Base-by-base conservation (phyloP, 2,797 vertebrate species). In the Vespertilio murinus region DNA sequence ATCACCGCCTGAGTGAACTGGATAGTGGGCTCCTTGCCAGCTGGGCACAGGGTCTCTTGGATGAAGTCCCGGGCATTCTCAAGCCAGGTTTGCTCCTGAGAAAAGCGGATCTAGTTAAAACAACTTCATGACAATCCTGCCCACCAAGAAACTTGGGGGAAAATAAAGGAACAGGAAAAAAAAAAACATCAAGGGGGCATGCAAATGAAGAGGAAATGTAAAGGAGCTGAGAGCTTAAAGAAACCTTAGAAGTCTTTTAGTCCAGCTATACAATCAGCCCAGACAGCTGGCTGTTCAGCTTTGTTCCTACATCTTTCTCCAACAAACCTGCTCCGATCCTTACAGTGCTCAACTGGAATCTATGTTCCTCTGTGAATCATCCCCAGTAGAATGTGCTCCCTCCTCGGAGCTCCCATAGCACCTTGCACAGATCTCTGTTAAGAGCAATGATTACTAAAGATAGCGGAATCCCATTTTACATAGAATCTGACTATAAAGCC, bases 21-120 rank as follows among this genome's bases (percentile, higher is more conserved):
- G 80, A 49, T 0, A 69, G 78, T 9, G 87, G 96, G 88, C 89
- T 95, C 65, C 78, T 96, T 25, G 80, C 42, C 70, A 91, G 61
- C 0, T 96, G 98, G 30, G 71, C 73, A 65, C 97, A 91, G 64
- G 95, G 94, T 95, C 17, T 97, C 87, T 40, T 95, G 95, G 88
- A 98, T 96, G 74, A 97, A 98, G 69, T 59, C 81, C 80, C 97
- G 98, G 11, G 98, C n/a, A 18, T 94, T 88, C 88, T 97, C 90
- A 28, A 99, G 92, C 98, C 98, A 99, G 10, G 11, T 13, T 64
- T 95, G 89, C 91, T 99, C 98, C 99, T 99, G 86, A 20, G 88
- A 86, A 92, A 94, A 90, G 47, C 33, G 25, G 86, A 95, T 47
- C 45, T 25, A 81, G 61, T 94, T 87, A 93, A 88, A 93, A 88